Evolutionary conservation across 1,140 invertebrate species (phyloP).

Genomic region (Brachionus calyciflorus): DNA sequence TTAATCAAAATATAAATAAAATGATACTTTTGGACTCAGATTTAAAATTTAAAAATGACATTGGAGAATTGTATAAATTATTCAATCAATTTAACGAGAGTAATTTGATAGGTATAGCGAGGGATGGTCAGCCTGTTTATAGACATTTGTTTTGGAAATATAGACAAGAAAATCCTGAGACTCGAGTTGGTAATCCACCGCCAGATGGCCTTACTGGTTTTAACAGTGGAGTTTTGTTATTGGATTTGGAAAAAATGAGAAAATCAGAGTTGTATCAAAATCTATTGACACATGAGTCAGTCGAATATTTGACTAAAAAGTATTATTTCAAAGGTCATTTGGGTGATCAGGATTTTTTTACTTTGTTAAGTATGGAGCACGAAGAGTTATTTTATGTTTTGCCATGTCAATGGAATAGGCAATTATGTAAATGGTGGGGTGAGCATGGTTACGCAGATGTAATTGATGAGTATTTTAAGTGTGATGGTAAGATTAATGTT

Average conservation of each 20-base stretch:
- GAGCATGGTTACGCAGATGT: constrained; percentile 73
- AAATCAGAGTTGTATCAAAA: constrained; percentile 66
- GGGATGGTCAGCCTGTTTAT: constrained; percentile 77
- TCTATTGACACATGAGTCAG: constrained; percentile 64
- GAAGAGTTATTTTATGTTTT: constrained; percentile 72
- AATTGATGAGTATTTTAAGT: constrained; percentile 73
- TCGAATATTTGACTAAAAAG: constrained; percentile 68
- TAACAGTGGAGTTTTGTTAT: constrained; percentile 76
- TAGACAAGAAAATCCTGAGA: constrained; percentile 66
- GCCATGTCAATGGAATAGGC: constrained; percentile 78
- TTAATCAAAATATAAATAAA: constrained; percentile 63
- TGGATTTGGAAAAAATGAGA: constrained; percentile 70
- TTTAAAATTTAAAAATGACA: constrained; percentile 71
- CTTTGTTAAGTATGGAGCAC: constrained; percentile 71
- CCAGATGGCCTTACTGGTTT: constrained; percentile 71
- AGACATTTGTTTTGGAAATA: constrained; percentile 73
- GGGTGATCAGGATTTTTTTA: constrained; percentile 84
- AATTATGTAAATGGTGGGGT: constrained; percentile 80
- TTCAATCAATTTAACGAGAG: constrained; percentile 67
- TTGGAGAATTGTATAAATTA: constrained; percentile 68
- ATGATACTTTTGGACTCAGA: constrained; percentile 77
- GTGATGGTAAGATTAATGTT: constrained; percentile 67
- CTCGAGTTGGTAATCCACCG: constrained; percentile 65
- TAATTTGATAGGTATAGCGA: constrained; percentile 72
- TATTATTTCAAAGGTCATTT: constrained; percentile 74